A percentile compares a stretch with the other conserved stretches of the same genome.
These are phyloP conservation scores for Theristicus caerulescens DNA, from an alignment of 2,113 vertebrate genomes.

Conservation along the genomic window DNA sequence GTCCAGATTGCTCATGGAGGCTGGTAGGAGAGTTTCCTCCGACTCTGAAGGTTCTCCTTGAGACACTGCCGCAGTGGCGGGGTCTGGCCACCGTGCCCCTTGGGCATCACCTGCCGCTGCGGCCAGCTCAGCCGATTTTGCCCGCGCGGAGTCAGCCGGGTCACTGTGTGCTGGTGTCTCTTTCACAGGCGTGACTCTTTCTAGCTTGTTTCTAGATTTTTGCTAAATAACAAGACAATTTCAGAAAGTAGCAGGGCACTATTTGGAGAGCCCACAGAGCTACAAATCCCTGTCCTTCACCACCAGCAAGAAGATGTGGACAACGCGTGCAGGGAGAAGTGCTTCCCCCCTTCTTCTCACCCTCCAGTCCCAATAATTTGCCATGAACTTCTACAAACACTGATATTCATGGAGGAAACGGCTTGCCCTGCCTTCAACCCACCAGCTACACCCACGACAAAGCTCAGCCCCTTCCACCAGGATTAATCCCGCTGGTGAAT, in stretches of 20 bases:
- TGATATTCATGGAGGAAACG: rapidly evolving
- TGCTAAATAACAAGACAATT: neutral
- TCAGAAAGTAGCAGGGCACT: neutral
- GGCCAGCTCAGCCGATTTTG: rapidly evolving
- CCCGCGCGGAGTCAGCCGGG: rapidly evolving
- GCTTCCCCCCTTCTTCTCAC: neutral
- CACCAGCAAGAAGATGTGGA: neutral
- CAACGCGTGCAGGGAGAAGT: rapidly evolving
- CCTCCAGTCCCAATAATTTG: neutral
- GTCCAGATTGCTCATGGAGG: rapidly evolving
- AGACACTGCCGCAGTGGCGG: rapidly evolving
- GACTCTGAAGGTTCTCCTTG: rapidly evolving
- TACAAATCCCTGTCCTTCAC: neutral
- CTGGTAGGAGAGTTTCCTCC: neutral
- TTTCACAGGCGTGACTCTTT: neutral
- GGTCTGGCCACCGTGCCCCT: rapidly evolving
- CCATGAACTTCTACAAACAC: rapidly evolving
- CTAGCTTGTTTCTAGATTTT: neutral
- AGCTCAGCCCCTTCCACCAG: neutral
- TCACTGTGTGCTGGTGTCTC: rapidly evolving
- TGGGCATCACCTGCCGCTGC: neutral
- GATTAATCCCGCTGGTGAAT: neutral
- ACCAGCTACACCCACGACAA: neutral
- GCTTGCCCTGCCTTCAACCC: neutral
- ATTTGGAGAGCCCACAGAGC: neutral